Evolutionary conservation across 92 coral and sea anemone species (phyloP), one percentile per base, ranked within the genome.

Genomic region (Epizoanthus scotinus): DNA sequence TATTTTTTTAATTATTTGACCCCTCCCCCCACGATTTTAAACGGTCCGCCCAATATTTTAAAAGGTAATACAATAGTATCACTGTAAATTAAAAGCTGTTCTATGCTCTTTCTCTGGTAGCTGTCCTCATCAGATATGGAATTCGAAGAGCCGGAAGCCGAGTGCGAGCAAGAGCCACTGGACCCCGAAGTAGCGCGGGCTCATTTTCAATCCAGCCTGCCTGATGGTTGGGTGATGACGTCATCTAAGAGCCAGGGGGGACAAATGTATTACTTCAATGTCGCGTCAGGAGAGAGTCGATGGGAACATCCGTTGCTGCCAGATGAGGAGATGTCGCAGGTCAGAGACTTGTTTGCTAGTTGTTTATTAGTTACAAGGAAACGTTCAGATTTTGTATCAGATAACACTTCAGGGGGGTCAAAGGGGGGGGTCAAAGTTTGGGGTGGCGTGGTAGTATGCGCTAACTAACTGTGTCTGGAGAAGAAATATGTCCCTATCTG

Each of bases 251-350:
- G 84, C 55, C 97, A 92, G 80, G 83, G 59, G 0, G 92, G 89
- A 19, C 81, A 94, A n/a, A 64, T 83, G 50, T 92, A 92, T 65
- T 92, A 92, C 78, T 92, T 92, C 78, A 90, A 92, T 61, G 86
- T 87, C 1, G 85, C 80, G 57, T 85, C 97, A 8, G 97, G 92
- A 60, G 97, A 92, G 84, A 90, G 97, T 59, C 87, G 94, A 29
- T 92, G 97, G 97, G 88, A 87, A 21, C 97, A 92, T 52, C 97
- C 97, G 42, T 70, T 92, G 31, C 65, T 92, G 42, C 94, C 97
- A 2, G 94, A 87, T 29, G 91, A 80, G 62, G 92, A 85, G 54
- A 66, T 3, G 4, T 81, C 68, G 73, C 84, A 73, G 47, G 83
- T 63, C 24, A 42, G 60, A 19, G 38, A 42, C 19, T n/a, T 12